Evolutionary conservation across 2,113 vertebrate species (phyloP), one percentile per base, ranked within the genome.

Genomic region (Lepisosteus osseus): DNA sequence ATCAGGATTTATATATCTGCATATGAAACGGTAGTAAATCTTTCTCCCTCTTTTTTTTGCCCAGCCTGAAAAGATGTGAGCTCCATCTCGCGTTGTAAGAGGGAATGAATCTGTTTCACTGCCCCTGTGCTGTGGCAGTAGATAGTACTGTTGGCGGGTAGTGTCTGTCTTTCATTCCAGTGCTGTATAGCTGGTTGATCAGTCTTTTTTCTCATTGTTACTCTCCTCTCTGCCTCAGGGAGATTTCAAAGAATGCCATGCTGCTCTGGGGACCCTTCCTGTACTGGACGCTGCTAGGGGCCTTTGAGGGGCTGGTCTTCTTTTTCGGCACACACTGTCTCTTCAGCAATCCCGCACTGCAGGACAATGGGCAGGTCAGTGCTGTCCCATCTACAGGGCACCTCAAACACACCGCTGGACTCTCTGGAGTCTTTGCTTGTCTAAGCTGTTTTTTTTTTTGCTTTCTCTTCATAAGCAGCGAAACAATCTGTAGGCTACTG

Each of bases 291-390:
- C 81, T 95, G 12, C 87, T 98, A 70, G 96, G 95, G 61, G 73
- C 96, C 70, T 99, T 96, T 80, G 94, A 99, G 76, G 97, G 97
- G 62, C 89, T 94, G 0, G 86, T 98, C 66, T 98, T 98, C 88
- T 99, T 98, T 88, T 98, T 98, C 79, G 97, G 97, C 3, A 93
- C 92, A 80, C 93, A 94, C 29, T 94, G 79, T 81, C 88, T 99
- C 78, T 98, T 97, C 77, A 89, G 94, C 68, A 95, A 95, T 71
- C 86, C 95, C 0, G 93, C 95, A 0, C 78, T 98, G 76, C 94
- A 97, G 79, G 93, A 95, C 54, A 96, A 94, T 0, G 97, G 95
- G 82, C 96, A 97, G 96, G 97, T 98, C 86, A 85, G 11, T 0
- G 12, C 6, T 9, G 9, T 51, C 47, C 9, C 47, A 51, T 51